Evolutionary conservation across 2,113 vertebrate genomes (phyloP).

Genomic region (Suncus etruscus): DNA sequence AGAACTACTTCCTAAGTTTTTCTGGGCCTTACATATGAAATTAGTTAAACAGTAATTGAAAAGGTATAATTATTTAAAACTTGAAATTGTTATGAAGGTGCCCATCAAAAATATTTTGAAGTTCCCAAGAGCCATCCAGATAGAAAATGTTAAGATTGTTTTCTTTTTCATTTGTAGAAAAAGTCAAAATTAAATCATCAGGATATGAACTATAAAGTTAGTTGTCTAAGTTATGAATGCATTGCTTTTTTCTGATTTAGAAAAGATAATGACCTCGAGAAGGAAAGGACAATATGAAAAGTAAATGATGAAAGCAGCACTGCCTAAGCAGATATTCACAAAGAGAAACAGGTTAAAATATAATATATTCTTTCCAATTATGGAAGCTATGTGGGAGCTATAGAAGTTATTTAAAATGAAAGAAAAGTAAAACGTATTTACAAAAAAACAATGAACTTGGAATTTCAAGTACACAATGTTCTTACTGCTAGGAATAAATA

Average conservation of each 20-base stretch:
- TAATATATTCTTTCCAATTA: slow-evolving; percentile 20
- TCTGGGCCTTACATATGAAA: background rate
- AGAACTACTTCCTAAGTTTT: background rate
- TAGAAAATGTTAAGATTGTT: background rate
- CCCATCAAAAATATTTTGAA: slow-evolving; percentile 47
- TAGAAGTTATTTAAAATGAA: slow-evolving; percentile 12
- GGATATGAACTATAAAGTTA: background rate
- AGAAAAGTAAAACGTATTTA: slow-evolving; percentile 14
- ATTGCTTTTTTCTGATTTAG: slow-evolving; percentile 22
- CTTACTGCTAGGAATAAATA: slow-evolving; percentile 23
- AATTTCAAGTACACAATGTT: slow-evolving; percentile 49
- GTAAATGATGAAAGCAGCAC: slow-evolving; percentile 14
- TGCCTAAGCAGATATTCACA: slow-evolving; percentile 5
- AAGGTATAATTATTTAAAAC: background rate
- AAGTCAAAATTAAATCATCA: slow-evolving; percentile 25
- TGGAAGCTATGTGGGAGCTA: background rate
- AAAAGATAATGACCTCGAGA: slow-evolving; percentile 39
- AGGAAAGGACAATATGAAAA: slow-evolving; percentile 54
- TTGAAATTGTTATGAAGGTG: slow-evolving; percentile 13
- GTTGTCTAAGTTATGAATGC: slow-evolving; percentile 25
- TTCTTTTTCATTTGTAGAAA: background rate
- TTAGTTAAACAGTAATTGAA: background rate
- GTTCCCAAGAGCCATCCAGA: background rate
- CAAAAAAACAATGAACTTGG: slow-evolving; percentile 39
- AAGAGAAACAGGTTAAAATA: slow-evolving; percentile 42